Evolutionary conservation across 2,888 invertebrate species (phyloP).

Genomic region (Eupithecia tripunctaria): DNA sequence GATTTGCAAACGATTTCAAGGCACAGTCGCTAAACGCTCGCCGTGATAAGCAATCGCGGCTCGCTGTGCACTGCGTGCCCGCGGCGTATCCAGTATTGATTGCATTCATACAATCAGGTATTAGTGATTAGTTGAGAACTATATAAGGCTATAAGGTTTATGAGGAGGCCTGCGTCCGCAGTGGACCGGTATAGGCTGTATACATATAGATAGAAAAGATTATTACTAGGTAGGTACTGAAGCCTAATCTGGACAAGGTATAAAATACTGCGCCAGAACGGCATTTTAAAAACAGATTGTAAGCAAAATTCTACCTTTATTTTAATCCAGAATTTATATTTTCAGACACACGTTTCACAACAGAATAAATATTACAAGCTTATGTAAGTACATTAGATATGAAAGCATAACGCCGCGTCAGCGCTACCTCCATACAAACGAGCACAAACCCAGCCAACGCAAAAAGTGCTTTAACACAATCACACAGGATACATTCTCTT

Average conservation of each 20-base stretch:
- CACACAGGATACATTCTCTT: constrained; percentile 34
- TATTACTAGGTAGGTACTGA: too few relatives aligned
- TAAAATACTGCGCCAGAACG: neutral
- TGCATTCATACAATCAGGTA: too few relatives aligned
- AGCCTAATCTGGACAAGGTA: neutral
- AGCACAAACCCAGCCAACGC: neutral
- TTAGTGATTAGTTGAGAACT: too few relatives aligned
- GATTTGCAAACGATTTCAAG: too few relatives aligned
- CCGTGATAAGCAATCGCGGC: too few relatives aligned
- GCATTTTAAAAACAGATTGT: neutral
- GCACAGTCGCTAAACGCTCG: too few relatives aligned
- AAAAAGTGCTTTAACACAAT: constrained; percentile 35
- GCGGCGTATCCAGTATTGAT: too few relatives aligned
- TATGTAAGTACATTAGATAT: constrained; percentile 35
- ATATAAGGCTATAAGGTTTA: too few relatives aligned
- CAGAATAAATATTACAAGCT: constrained; percentile 30
- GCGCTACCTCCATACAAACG: constrained; percentile 35
- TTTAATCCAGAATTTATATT: constrained; percentile 14
- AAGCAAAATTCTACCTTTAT: constrained; percentile 1
- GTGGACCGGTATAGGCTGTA: too few relatives aligned
- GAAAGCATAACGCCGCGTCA: constrained; percentile 40
- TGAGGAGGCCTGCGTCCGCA: too few relatives aligned
- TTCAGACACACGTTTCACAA: constrained; percentile 13
- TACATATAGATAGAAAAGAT: too few relatives aligned
- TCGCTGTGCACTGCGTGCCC: too few relatives aligned